Percentiles rank a stretch among this genome's conserved stretches.
Conservation (phyloP, 2,113 vertebrate species). For the Stomatorhinus ivindoensis region DNA sequence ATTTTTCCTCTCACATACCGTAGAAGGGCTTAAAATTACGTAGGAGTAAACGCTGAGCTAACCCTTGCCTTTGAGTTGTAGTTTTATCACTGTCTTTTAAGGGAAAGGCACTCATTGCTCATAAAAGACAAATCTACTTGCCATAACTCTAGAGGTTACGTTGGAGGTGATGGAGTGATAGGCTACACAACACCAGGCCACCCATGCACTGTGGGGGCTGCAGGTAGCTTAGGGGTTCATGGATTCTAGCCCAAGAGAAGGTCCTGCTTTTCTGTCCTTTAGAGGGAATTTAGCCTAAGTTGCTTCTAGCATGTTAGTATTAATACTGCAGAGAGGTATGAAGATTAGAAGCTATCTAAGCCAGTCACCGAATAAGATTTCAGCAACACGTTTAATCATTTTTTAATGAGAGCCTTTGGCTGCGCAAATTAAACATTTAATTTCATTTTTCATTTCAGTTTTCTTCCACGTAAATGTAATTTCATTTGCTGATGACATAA, state of each 20-base stretch:
- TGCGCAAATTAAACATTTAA: background rate
- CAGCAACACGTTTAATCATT: background rate
- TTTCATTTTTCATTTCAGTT: background rate
- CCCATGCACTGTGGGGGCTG: background rate
- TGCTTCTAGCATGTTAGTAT: background rate
- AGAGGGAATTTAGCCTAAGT: background rate
- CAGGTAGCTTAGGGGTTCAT: background rate
- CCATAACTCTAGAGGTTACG: slow-evolving; percentile 5
- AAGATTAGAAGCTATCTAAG: background rate
- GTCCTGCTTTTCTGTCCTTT: background rate
- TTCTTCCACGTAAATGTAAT: background rate
- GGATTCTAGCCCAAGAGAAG: background rate
- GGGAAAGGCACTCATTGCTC: slow-evolving; percentile 5
- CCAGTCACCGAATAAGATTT: background rate
- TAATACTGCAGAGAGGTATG: background rate
- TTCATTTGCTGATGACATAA: background rate
- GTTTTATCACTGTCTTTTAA: slow-evolving; percentile 8
- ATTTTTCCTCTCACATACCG: background rate
- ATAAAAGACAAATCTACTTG: slow-evolving; percentile 11
- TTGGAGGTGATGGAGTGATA: background rate
- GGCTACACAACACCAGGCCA: background rate
- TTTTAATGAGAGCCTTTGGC: background rate
- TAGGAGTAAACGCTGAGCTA: background rate
- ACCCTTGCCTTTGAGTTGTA: background rate
- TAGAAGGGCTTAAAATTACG: background rate